These are phyloP conservation scores for Chionodraco myersi DNA, from an alignment of 2,113 vertebrate genomes.

Conservation along the genomic window DNA sequence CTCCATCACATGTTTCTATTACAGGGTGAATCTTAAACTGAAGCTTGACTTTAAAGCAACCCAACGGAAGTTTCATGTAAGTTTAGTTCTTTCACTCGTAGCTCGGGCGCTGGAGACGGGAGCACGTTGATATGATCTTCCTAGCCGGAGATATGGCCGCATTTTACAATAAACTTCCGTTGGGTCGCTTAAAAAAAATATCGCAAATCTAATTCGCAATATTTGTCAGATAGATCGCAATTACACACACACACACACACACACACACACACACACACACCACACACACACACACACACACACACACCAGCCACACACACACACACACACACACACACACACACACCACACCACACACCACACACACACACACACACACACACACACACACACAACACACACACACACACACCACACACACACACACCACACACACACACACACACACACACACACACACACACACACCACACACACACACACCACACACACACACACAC, in stretches of 20 bases:
- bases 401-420: slow-evolving; percentile 17
- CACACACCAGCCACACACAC: neutral
- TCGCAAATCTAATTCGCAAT: no score
- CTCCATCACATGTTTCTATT: no score
- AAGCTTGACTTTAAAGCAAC: no score
- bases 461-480: slow-evolving; percentile 28
- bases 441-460: neutral
- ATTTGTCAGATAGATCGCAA: no score
- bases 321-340: slow-evolving; percentile 14
- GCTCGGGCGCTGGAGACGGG: no score
- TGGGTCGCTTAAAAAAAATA: no score
- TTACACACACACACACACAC: neutral
- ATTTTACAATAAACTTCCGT: no score
- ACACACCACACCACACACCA: slow-evolving; percentile 21
- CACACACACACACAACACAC: slow-evolving; percentile 1
- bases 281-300: slow-evolving; percentile 21
- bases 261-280: neutral
- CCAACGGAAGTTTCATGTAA: no score
- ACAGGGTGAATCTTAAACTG: no score
- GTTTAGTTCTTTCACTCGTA: no score
- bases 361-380: slow-evolving; percentile 19
- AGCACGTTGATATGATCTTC: no score
- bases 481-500: neutral
- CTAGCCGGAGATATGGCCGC: no score
- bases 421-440: neutral